Evolutionary conservation across 2,113 vertebrate species (phyloP), one percentile per base, ranked within the genome.

Genomic region (Takifugu bimaculatus): DNA sequence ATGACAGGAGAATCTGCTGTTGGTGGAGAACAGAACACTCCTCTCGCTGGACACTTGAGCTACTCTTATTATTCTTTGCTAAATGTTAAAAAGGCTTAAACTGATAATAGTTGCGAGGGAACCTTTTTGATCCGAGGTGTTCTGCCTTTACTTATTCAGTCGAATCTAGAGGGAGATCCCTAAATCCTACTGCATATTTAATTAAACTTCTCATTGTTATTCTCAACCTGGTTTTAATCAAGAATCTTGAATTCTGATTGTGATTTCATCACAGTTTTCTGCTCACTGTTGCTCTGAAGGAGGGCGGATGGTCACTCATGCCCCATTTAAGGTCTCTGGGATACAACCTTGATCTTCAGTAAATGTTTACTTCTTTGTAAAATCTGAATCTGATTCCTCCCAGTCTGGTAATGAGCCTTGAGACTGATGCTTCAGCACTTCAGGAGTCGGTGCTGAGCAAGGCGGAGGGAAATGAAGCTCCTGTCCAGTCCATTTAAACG

Each of bases 121-220:
- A 29, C 62, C 55, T 70, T 71, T 57, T 44, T 42, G 26, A 65
- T 67, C 71, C 71, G 63, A 58, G 63, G 2, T 7, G 63, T 65
- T 59, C 52, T 42, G 27, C 65, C 54, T 55, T 60, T 39, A n/a
- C 65, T 60, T 58, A 81, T 75, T 58, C 60, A 43, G 39, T 20
- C 20, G 60, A 80, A 77, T 87, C 80, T 74, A 25, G 13, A 61
- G 72, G 77, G 70, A 81, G 58, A 78, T 83, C 79, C 79, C 64
- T 63, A 82, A 79, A 85, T 64, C 79, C 82, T 60, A 32, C 35
- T 77, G 83, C 75, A 72, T 79, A 72, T 83, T 83, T 64, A 54
- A 70, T 82, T 82, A 83, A 85, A 72, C 83, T 67, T 59, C 72
- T 84, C 80, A 87, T 85, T 78, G 50, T 75, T 78, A 90, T 88